phyloP scores from a whole-genome alignment of 1,140 invertebrate species.

The Neodiprion pinetum region DNA sequence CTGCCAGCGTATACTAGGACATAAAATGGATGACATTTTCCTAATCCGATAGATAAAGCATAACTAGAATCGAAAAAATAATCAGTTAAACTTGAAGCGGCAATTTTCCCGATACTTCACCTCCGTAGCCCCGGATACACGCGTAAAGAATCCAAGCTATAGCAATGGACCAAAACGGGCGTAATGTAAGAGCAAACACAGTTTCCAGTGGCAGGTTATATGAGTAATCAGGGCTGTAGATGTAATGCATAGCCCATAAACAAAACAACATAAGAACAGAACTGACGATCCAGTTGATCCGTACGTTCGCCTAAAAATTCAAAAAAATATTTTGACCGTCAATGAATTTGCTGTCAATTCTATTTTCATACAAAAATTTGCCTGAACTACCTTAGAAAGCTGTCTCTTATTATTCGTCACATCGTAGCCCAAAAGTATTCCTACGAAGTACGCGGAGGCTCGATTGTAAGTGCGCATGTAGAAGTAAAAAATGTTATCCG shows the following conservation, averaged over 20 bases:
- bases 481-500: constrained; percentile 30
- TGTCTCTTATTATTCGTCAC: not conserved
- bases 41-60: not conserved
- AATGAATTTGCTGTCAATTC: too few relatives aligned
- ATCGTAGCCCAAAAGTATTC: constrained; percentile 64
- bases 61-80: not conserved
- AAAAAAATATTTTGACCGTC: not conserved
- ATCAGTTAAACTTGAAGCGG: too few relatives aligned
- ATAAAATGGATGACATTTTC: too few relatives aligned
- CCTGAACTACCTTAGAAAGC: not conserved
- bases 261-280: not conserved
- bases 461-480: constrained; percentile 53
- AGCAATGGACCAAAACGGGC: constrained; percentile 51
- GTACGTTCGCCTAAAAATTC: not conserved
- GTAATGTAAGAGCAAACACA: constrained; percentile 48
- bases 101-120: constrained; percentile 13
- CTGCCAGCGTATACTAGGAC: not conserved
- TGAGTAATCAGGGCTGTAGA: not conserved
- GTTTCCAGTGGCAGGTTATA: constrained; percentile 32
- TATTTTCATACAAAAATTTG: too few relatives aligned
- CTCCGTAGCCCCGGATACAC: constrained; percentile 46
- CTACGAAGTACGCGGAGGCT: constrained; percentile 65
- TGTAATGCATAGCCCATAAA: not conserved
- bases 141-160: constrained; percentile 62
- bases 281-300: not conserved